Evolutionary conservation across 2,113 vertebrate genomes (phyloP).

Genomic region (Phalacrocorax pelagicus): DNA sequence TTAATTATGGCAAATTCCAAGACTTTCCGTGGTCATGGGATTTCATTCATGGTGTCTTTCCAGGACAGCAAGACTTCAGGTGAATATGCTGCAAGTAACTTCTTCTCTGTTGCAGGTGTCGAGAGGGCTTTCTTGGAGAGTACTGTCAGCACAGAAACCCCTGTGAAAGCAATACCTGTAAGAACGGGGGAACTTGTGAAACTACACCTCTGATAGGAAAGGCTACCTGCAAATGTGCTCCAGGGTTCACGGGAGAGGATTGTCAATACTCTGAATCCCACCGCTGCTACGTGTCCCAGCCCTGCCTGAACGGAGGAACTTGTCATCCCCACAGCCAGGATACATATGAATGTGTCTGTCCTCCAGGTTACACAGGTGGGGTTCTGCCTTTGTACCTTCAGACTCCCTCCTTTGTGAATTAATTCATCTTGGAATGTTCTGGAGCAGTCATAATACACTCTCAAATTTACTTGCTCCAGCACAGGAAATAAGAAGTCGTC

Average conservation of each 20-base stretch:
- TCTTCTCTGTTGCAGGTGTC: conserved; percentile 78
- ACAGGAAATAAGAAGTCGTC: conserved; percentile 27
- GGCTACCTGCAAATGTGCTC: conserved; percentile 82
- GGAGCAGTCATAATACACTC: neutral
- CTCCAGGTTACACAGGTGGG: conserved; percentile 87
- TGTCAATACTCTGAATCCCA: conserved; percentile 85
- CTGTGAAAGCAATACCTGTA: conserved; percentile 84
- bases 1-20: neutral
- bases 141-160: conserved; percentile 91
- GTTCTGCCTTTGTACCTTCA: neutral
- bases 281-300: conserved; percentile 84
- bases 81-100: neutral
- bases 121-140: conserved; percentile 86
- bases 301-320: conserved; percentile 83
- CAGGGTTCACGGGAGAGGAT: conserved; percentile 81
- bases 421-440: neutral
- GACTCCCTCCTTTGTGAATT: neutral
- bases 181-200: conserved; percentile 88
- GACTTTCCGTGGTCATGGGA: accelerated
- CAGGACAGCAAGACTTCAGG: neutral
- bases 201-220: conserved; percentile 74
- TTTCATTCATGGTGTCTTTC: neutral
- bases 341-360: conserved; percentile 82
- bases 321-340: conserved; percentile 81
- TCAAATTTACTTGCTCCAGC: neutral